Percentiles rank a stretch among this genome's conserved stretches.
phyloP scores from a whole-genome alignment of 2,888 invertebrate genomes.

The Heliconius ismenius region DNA sequence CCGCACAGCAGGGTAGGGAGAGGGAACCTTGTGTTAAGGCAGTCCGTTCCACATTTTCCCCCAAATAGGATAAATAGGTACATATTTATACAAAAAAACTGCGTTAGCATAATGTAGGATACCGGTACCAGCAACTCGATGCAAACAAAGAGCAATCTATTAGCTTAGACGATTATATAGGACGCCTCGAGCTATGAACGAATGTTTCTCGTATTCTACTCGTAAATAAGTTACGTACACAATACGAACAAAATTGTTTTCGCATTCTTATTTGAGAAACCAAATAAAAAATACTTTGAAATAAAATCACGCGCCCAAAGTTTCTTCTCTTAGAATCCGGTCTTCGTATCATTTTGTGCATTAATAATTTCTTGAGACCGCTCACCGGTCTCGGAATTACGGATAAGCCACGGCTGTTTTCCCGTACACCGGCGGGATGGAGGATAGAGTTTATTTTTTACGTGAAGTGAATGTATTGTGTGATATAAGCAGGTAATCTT shows the following conservation, averaged over 20 bases:
- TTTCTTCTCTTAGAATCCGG: conserved; percentile 63
- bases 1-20: too few relatives aligned
- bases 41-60: too few relatives aligned
- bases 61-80: neutral
- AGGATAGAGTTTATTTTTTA: conserved; percentile 71
- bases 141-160: conserved; percentile 47
- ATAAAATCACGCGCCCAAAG: conserved; percentile 69
- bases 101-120: conserved; percentile 10
- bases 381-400: conserved; percentile 61
- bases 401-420: conserved; percentile 67
- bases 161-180: conserved; percentile 53
- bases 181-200: conserved; percentile 49
- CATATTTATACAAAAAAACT: neutral
- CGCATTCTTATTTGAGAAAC: conserved; percentile 53
- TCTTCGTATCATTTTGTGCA: conserved; percentile 65
- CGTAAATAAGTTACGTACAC: conserved; percentile 52
- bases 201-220: conserved; percentile 51
- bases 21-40: too few relatives aligned
- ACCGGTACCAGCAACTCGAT: conserved; percentile 22
- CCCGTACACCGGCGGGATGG: conserved; percentile 68
- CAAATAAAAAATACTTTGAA: conserved; percentile 60
- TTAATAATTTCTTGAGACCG: conserved; percentile 68
- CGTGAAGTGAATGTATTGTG: conserved; percentile 72
- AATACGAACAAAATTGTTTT: conserved; percentile 61
- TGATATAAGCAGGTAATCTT: conserved; percentile 46